A percentile compares a stretch with the other conserved stretches of the same genome.
Conservation (phyloP, 1,140 invertebrate genomes). For the Chironomus tepperi region DNA sequence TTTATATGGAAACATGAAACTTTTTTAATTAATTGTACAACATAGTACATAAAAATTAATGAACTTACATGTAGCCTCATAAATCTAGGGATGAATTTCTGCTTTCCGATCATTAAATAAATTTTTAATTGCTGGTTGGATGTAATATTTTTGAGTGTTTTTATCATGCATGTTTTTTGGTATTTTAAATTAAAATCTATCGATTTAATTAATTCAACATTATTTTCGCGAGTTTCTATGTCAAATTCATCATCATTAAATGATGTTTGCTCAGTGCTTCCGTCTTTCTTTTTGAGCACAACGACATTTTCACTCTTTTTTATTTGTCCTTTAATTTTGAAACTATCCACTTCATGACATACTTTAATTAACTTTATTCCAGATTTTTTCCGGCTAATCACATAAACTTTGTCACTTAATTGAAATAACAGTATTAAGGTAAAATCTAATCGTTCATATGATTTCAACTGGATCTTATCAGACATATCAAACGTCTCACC, state of each 20-base stretch:
- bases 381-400: not conserved
- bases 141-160: not conserved
- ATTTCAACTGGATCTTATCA: not conserved
- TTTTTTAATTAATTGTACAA: too few relatives aligned
- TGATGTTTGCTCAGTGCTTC: not conserved
- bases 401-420: not conserved
- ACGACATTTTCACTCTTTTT: not conserved
- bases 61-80: not conserved
- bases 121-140: not conserved
- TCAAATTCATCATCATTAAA: not conserved
- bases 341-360: not conserved
- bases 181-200: not conserved
- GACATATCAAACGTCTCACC: not conserved
- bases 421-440: not conserved
- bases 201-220: not conserved
- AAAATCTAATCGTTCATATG: not conserved
- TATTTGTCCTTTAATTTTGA: not conserved
- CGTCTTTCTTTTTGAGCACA: not conserved
- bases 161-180: not conserved
- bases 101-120: not conserved
- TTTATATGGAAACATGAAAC: too few relatives aligned
- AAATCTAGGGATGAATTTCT: not conserved
- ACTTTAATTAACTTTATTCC: not conserved
- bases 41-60: too few relatives aligned
- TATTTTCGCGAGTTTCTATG: not conserved